Conservation (phyloP, 2,797 vertebrate species). For the Sebastes oblongus region DNA sequence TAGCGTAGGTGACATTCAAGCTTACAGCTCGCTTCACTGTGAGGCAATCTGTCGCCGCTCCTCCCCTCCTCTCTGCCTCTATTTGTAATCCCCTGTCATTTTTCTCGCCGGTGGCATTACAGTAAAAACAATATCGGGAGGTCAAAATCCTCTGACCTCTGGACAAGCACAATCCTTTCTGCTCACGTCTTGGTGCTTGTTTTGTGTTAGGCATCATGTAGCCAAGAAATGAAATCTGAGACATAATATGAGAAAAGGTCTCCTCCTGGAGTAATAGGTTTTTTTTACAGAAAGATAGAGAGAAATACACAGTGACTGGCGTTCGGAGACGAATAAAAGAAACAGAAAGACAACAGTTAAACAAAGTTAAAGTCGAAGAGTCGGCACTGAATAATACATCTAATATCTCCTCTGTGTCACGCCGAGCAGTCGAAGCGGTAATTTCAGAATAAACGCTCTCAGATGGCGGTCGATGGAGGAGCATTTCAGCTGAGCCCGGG, state of each 20-base stretch:
- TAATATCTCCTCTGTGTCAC: conserved; percentile 9
- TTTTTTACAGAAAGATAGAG: background rate
- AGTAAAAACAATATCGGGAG: conserved; percentile 58
- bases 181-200: conserved; percentile 9
- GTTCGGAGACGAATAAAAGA: background rate
- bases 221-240: conserved; percentile 34
- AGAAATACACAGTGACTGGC: background rate
- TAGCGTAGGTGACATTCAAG: conserved; percentile 58
- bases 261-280: conserved; percentile 20
- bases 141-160: conserved; percentile 45
- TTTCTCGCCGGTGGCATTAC: conserved; percentile 19
- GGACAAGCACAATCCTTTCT: background rate
- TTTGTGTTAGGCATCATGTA: background rate
- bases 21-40: background rate
- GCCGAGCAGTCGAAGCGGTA: conserved; percentile 9
- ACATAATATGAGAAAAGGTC: conserved; percentile 53
- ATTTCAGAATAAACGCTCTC: conserved; percentile 62
- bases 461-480: conserved; percentile 49
- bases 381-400: background rate
- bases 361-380: background rate
- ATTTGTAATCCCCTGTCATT: conserved; percentile 43
- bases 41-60: conserved; percentile 13
- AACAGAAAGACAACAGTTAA: background rate
- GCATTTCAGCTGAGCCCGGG: conserved; percentile 37
- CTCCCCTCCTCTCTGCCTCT: conserved; percentile 24